phyloP scores from a whole-genome alignment of 2,113 vertebrate genomes.

The Campylorhamphus procurvoides region DNA sequence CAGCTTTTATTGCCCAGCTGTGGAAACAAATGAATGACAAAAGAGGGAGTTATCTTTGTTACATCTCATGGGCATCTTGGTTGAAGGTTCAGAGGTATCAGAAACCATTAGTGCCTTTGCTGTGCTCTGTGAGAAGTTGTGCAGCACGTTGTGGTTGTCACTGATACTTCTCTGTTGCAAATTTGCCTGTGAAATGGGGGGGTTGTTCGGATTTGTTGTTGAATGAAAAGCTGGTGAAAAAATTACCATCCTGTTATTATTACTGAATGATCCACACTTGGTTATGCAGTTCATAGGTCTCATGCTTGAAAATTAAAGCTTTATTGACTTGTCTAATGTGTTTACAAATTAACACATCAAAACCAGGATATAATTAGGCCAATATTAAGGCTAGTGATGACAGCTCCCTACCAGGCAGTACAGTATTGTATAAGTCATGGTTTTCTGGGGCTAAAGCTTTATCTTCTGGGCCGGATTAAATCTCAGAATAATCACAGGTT shows the following conservation, averaged over 20 bases:
- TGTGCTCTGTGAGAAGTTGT: background rate
- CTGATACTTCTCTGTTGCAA: background rate
- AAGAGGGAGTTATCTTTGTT: background rate
- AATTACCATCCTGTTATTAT: background rate
- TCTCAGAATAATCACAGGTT: background rate
- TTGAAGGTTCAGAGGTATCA: background rate
- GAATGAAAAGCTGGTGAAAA: background rate
- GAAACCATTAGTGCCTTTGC: background rate
- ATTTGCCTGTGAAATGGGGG: background rate
- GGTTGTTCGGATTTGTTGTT: background rate
- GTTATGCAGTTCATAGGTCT: background rate
- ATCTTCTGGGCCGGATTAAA: background rate
- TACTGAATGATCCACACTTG: background rate
- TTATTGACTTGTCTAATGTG: conserved; percentile 19
- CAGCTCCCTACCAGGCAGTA: background rate
- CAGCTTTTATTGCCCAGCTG: background rate
- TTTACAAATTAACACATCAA: conserved; percentile 30
- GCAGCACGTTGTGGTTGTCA: background rate
- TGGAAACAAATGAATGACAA: background rate
- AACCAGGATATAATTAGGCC: background rate
- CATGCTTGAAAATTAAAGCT: conserved; percentile 4
- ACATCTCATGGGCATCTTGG: background rate
- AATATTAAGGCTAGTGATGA: background rate
- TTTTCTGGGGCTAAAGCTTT: background rate
- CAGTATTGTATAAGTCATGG: background rate